Evolutionary conservation across 2,797 vertebrate genomes (phyloP).

Genomic region (Lutjanus argentimaculatus): DNA sequence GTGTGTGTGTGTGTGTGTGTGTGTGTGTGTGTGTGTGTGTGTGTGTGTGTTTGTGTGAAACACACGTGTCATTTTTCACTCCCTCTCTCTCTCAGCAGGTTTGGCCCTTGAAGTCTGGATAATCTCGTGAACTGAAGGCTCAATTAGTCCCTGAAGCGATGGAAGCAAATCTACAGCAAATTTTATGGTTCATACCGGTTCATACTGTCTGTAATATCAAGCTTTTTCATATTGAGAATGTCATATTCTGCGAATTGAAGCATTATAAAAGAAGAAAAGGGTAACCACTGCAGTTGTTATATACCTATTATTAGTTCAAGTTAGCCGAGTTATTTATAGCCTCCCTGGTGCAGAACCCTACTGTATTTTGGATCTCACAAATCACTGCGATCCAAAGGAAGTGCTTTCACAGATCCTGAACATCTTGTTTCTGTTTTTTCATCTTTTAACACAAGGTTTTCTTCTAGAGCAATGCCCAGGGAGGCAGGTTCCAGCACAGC

Average conservation of each 20-base stretch:
- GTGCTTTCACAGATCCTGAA: slow-evolving; percentile 15
- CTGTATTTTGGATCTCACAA: slow-evolving; percentile 14
- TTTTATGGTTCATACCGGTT: slow-evolving; percentile 1
- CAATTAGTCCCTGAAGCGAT: slow-evolving; percentile 15
- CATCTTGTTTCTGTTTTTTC: slow-evolving; percentile 23
- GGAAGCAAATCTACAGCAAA: slow-evolving; percentile 21
- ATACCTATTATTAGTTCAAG: slow-evolving; percentile 5
- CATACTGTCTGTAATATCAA: background rate
- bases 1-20: slow-evolving; percentile 9
- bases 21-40: background rate
- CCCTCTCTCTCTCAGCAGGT: slow-evolving; percentile 7
- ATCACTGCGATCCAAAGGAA: slow-evolving; percentile 1
- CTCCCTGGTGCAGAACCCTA: background rate
- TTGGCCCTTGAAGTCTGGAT: slow-evolving; percentile 22
- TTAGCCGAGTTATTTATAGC: slow-evolving; percentile 11
- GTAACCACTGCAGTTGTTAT: slow-evolving; percentile 9
- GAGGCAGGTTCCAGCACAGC: slow-evolving; percentile 14
- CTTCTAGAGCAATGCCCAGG: slow-evolving; percentile 18
- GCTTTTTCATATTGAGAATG: background rate
- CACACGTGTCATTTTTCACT: slow-evolving; percentile 24
- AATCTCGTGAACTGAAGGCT: slow-evolving; percentile 25
- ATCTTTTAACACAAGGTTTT: slow-evolving; percentile 19
- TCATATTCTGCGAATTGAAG: background rate
- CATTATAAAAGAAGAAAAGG: background rate
- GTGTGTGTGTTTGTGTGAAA: background rate